Evolutionary conservation across 37 sponge, comb jelly and placozoan species (phyloP), one percentile per base, ranked within the genome.

Genomic region (Diacarnus erythraeanus): DNA sequence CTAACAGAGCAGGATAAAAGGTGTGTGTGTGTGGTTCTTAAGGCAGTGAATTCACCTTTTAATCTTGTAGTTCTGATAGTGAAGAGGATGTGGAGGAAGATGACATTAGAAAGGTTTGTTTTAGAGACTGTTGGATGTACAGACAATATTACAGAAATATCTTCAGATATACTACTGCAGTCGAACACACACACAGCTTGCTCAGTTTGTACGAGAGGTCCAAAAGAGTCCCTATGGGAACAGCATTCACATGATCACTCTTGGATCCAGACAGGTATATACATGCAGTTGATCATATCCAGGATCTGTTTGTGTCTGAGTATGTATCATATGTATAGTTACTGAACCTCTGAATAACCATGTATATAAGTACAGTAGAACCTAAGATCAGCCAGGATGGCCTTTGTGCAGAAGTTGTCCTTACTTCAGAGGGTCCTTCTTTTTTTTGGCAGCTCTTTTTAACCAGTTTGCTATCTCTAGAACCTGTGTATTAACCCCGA

Each of bases 151-250:
- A n/a, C n/a, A n/a, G n/a, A 56, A 56, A 15, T 20, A 4, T 42
- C 59, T 38, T 12, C 68, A 99, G 93, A 94, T 99, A 6, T 97
- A 77, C 84, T 99, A 97, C 87, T 97, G 97, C 86, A 97, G 97
- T 79, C 86, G 99, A 23, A 99, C 99, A 9, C 99, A 99, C 75
- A 90, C 96, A 2, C 99, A 99, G 65, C 84, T 99, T 57, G 82
- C 99, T 20, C 99, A 99, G 85, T 99, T 99, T 86, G 88, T 99
- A 33, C 83, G 88, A 37, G 99, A 99, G 64, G 89, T 99, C 3
- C 84, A 88, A 72, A 89, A 91, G 73, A 95, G 91, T 69, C 84
- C 89, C 2, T 99, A 89, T 75, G 88, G 74, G 1, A 77, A 71
- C 39, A 33, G 4, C 10, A 67, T 92, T 29, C 86, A 82, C 31